A percentile compares a stretch with the other conserved stretches of the same genome.
Conservation (phyloP, 1,140 invertebrate species). For the Luehdorfia chinensis region DNA sequence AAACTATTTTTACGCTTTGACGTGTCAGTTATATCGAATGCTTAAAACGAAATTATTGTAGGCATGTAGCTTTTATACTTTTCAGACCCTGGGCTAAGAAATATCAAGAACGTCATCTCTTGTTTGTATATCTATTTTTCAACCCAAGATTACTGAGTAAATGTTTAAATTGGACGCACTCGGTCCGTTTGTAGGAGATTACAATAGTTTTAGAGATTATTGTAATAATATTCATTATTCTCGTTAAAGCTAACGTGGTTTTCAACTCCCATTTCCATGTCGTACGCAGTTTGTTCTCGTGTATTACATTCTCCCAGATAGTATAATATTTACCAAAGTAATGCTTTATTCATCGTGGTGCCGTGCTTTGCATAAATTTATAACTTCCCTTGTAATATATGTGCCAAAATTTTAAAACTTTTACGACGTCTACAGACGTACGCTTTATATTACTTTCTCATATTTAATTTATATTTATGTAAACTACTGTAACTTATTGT, state of each 20-base stretch:
- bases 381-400: conserved; percentile 28
- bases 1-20: too few relatives aligned
- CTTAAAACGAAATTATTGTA: too few relatives aligned
- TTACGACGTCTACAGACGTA: conserved; percentile 3
- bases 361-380: conserved; percentile 40
- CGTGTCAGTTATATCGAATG: too few relatives aligned
- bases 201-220: conserved; percentile 24
- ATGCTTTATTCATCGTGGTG: conserved; percentile 38
- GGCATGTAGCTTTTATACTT: too few relatives aligned
- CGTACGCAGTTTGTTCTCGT: conserved; percentile 23
- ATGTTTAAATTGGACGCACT: too few relatives aligned
- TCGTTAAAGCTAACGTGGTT: conserved; percentile 23
- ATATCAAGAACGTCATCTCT: too few relatives aligned
- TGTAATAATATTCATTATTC: conserved; percentile 28
- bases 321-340: conserved; percentile 19
- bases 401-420: conserved; percentile 39
- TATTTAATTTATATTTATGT: conserved; percentile 3
- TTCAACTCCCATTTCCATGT: conserved; percentile 25
- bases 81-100: too few relatives aligned
- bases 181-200: conserved; percentile 10
- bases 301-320: conserved; percentile 25
- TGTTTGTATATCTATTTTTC: too few relatives aligned
- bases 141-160: too few relatives aligned
- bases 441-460: background rate
- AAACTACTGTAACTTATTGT: background rate